A percentile compares a stretch with the other conserved stretches of the same genome.
These are phyloP conservation scores for Urocyon cinereoargenteus DNA, from an alignment of 2,797 vertebrate genomes.

Conservation along the genomic window DNA sequence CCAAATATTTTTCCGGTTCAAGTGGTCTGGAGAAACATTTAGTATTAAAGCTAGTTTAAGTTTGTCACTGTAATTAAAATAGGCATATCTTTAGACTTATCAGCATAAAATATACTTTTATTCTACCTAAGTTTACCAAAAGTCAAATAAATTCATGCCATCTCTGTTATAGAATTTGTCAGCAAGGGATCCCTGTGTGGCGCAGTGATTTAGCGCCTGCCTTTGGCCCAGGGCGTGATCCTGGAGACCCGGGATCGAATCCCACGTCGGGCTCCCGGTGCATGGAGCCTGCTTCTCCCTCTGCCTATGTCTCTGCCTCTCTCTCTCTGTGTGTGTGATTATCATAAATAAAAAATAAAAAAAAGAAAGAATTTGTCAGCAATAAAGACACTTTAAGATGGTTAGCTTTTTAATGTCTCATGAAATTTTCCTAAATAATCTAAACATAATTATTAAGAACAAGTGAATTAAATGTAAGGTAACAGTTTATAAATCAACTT, in stretches of 20 bases:
- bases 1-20: not conserved
- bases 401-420: not conserved
- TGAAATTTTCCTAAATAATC: not conserved
- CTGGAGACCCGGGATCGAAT: no score
- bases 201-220: no score
- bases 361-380: not conserved
- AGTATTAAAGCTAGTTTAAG: not conserved
- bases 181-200: no score
- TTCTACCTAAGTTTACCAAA: not conserved
- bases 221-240: no score
- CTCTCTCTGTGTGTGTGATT: no score
- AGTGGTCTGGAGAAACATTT: not conserved
- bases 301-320: no score
- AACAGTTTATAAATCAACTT: not conserved
- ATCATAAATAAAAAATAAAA: no score
- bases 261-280: no score
- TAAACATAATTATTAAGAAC: not conserved
- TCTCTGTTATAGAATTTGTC: not conserved
- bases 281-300: no score
- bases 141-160: not conserved
- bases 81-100: not conserved
- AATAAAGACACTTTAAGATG: not conserved
- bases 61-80: not conserved
- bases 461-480: not conserved
- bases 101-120: not conserved